A percentile compares a stretch with the other conserved stretches of the same genome.
Evolutionary conservation across 2,888 invertebrate genomes (phyloP).

Genomic region (Trissolcus brochymenae): DNA sequence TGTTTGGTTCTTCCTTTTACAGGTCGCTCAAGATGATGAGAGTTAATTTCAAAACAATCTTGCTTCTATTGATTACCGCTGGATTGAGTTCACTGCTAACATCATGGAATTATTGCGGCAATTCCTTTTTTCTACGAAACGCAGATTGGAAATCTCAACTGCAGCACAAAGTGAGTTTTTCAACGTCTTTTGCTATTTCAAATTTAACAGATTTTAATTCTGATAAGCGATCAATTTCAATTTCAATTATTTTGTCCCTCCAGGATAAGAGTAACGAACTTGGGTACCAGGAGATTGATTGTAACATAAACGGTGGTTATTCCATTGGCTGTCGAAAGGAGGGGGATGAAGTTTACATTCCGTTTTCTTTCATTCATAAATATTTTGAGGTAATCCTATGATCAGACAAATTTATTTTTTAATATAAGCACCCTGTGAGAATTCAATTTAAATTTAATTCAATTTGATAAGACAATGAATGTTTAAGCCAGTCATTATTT

Average conservation of each 20-base stretch:
- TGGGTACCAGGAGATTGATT: slow-evolving; percentile 85
- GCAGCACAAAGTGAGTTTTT: slow-evolving; percentile 67
- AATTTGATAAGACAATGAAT: neutral
- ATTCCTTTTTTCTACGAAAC: slow-evolving; percentile 75
- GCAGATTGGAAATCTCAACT: slow-evolving; percentile 71
- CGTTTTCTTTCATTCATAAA: slow-evolving; percentile 93
- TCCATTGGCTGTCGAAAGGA: slow-evolving; percentile 87
- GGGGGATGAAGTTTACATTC: slow-evolving; percentile 91
- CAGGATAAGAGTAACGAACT: slow-evolving; percentile 74
- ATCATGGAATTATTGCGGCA: slow-evolving; percentile 87
- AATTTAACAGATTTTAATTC: neutral
- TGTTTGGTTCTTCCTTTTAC: slow-evolving; percentile 9
- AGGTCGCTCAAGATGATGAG: slow-evolving; percentile 83
- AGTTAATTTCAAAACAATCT: slow-evolving; percentile 85
- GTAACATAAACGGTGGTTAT: slow-evolving; percentile 92
- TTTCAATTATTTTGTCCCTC: slow-evolving; percentile 17
- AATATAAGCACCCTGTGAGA: neutral
- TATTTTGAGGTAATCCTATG: slow-evolving; percentile 87
- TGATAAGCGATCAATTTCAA: neutral
- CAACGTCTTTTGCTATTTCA: neutral
- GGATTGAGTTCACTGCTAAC: slow-evolving; percentile 83
- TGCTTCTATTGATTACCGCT: slow-evolving; percentile 77
- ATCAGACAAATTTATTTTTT: neutral
- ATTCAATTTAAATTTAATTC: too few relatives aligned
- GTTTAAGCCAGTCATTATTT: slow-evolving; percentile 12